phyloP scores from a whole-genome alignment of 2,113 vertebrate species.

The Perca fluviatilis region DNA sequence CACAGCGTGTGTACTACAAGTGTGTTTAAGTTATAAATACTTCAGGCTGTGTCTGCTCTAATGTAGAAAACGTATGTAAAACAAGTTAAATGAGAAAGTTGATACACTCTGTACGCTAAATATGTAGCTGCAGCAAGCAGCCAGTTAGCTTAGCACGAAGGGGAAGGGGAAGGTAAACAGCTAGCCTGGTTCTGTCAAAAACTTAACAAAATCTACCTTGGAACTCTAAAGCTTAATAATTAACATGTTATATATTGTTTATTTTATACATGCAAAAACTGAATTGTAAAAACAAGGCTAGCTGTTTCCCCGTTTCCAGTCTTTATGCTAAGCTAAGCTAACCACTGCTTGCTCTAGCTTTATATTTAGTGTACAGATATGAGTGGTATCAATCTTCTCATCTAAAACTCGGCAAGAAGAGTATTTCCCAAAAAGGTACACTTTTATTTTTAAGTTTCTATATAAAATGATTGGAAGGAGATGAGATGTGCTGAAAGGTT shows the following conservation, averaged over 20 bases:
- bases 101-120: not conserved
- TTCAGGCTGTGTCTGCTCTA: not conserved
- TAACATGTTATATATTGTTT: not conserved
- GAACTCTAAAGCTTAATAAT: not conserved
- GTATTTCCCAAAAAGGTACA: not conserved
- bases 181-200: no score
- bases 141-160: not conserved
- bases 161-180: not conserved
- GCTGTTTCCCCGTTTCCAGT: not conserved
- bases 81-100: not conserved
- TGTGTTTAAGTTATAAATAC: not conserved
- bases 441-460: no score
- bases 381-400: not conserved
- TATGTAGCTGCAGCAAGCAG: not conserved
- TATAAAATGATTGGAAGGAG: not conserved
- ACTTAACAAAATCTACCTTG: not conserved
- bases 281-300: not conserved
- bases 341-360: not conserved
- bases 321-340: not conserved
- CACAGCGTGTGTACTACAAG: slow-evolving; percentile 9
- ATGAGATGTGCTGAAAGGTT: not conserved
- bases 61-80: not conserved
- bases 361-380: not conserved
- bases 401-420: not conserved
- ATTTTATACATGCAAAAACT: not conserved